These are phyloP conservation scores for Agrotis segetum DNA, from an alignment of 2,888 invertebrate genomes.

Conservation along the genomic window DNA sequence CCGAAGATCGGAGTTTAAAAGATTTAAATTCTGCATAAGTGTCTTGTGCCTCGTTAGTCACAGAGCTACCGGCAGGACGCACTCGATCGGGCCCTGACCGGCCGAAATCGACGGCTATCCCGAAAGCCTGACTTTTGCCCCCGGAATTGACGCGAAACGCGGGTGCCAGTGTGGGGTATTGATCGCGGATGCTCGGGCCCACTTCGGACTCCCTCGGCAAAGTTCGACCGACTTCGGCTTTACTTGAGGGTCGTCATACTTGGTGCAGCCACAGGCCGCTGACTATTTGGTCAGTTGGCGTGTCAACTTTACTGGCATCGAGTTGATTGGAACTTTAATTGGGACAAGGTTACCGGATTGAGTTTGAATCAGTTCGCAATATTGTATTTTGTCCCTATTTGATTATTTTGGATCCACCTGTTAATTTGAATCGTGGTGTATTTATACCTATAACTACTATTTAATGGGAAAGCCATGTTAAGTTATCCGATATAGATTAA, in stretches of 20 bases:
- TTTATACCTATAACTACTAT: constrained; percentile 6
- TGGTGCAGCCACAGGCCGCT: constrained; percentile 74
- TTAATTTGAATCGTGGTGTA: constrained; percentile 30
- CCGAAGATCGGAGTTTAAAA: constrained; percentile 62
- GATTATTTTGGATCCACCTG: constrained; percentile 39
- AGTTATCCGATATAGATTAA: neutral
- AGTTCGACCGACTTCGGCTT: constrained; percentile 83
- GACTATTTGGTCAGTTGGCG: constrained; percentile 84
- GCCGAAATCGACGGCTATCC: constrained; percentile 87
- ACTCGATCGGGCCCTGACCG: constrained; percentile 82
- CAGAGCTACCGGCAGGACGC: constrained; percentile 47
- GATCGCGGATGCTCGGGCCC: constrained; percentile 85
- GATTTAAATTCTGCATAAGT: constrained; percentile 74
- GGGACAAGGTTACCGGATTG: constrained; percentile 86
- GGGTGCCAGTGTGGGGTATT: constrained; percentile 85
- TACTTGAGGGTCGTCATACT: constrained; percentile 80
- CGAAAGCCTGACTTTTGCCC: constrained; percentile 89
- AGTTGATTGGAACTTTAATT: constrained; percentile 89
- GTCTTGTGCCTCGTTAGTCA: constrained; percentile 73
- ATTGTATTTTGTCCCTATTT: constrained; percentile 39
- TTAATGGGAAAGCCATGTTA: constrained; percentile 4
- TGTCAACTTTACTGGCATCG: constrained; percentile 84
- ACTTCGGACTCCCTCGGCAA: constrained; percentile 84
- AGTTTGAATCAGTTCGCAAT: constrained; percentile 71
- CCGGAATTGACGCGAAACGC: constrained; percentile 87